phyloP scores from a whole-genome alignment of 1,140 invertebrate genomes.

The Cydia fagiglandana region DNA sequence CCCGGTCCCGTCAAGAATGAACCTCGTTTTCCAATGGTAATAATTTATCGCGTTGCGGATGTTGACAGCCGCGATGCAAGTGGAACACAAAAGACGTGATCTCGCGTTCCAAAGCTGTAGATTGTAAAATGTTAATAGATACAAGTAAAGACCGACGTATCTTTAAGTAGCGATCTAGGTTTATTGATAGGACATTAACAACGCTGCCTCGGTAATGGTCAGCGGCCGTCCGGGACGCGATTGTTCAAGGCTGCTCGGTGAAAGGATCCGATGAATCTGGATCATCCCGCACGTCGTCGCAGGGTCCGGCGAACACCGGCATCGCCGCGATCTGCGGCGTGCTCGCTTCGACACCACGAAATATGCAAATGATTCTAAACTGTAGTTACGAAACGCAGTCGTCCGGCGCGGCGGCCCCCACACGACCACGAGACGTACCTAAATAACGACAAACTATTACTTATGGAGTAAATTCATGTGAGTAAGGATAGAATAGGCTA shows the following conservation, averaged over 20 bases:
- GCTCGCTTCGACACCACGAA: constrained; percentile 61
- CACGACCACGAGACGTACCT: constrained; percentile 70
- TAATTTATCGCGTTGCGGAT: constrained; percentile 8
- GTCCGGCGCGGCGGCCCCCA: constrained; percentile 71
- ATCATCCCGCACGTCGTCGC: constrained; percentile 56
- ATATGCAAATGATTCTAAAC: constrained; percentile 74
- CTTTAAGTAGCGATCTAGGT: constrained; percentile 67
- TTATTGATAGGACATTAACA: constrained; percentile 73
- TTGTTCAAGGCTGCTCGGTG: constrained; percentile 68
- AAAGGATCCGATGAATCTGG: constrained; percentile 73
- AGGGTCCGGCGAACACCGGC: constrained; percentile 30
- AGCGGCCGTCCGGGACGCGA: constrained; percentile 49
- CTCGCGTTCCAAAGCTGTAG: constrained; percentile 6
- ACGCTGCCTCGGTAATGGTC: constrained; percentile 69
- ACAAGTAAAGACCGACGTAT: constrained; percentile 47
- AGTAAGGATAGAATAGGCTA: constrained; percentile 69
- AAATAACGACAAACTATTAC: constrained; percentile 74
- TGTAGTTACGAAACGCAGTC: constrained; percentile 67
- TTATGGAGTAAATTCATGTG: constrained; percentile 71
- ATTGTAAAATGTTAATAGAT: constrained; percentile 30
- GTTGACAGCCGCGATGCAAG: constrained; percentile 11
- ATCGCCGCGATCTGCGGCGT: neutral
- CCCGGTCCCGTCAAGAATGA: neutral
- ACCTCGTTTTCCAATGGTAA: constrained; percentile 12
- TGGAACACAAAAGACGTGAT: constrained; percentile 41